Evolutionary conservation across 2,888 invertebrate species (phyloP).

Genomic region (Muschampia plurimacula): DNA sequence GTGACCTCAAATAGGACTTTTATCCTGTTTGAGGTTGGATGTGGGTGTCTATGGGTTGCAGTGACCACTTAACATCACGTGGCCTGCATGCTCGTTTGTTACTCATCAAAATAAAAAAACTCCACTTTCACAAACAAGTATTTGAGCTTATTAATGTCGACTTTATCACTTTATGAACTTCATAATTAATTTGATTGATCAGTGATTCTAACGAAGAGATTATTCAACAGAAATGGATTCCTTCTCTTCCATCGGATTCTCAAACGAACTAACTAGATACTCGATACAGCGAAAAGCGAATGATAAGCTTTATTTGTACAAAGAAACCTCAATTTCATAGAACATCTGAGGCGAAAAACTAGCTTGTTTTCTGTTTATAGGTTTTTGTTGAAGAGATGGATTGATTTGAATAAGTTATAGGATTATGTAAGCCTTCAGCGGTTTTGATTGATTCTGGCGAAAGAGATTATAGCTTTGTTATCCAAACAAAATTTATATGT

Average conservation of each 20-base stretch:
- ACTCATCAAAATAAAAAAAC: too few relatives aligned
- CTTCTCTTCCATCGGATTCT: conserved; percentile 4
- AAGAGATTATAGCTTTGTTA: conserved; percentile 1
- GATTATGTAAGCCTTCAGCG: not conserved
- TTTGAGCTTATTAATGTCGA: not conserved
- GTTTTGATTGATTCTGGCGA: not conserved
- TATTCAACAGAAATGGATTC: conserved; percentile 14
- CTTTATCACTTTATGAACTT: not conserved
- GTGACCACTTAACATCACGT: too few relatives aligned
- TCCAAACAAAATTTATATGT: not conserved
- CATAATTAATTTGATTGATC: conserved; percentile 28
- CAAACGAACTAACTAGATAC: conserved; percentile 34
- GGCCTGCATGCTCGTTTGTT: too few relatives aligned
- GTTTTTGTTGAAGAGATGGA: conserved; percentile 10
- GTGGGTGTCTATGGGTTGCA: too few relatives aligned
- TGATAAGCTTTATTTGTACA: conserved; percentile 30
- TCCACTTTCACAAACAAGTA: not conserved
- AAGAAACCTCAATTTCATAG: conserved; percentile 21
- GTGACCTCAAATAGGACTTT: too few relatives aligned
- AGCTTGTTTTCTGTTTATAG: conserved; percentile 14
- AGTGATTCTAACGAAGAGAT: conserved; percentile 19
- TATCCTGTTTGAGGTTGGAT: too few relatives aligned
- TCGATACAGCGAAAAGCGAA: conserved; percentile 23
- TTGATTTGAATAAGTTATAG: conserved; percentile 11
- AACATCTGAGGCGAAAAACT: conserved; percentile 16